Evolutionary conservation across 2,113 vertebrate species (phyloP), one percentile per base, ranked within the genome.

Genomic region (Paracanthobrama guichenoti): DNA sequence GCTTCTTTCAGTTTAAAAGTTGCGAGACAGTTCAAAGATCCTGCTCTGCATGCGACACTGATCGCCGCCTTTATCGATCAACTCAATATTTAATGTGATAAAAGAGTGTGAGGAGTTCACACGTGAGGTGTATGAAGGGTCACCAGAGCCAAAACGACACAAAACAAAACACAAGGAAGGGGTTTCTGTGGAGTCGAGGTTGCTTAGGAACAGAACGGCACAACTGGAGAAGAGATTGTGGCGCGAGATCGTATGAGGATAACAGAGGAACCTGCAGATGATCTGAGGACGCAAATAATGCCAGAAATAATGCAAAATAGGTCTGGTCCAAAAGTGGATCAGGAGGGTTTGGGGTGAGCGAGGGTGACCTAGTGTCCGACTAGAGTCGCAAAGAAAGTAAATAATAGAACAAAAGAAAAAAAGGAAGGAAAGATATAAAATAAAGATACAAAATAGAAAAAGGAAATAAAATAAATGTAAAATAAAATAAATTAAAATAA

Each of bases 181-280:
- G 31, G 55, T 74, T 46, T 39, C 75, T 75, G 53, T 75, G 46
- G 31, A 81, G 82, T 57, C 31, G 18, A 46, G 76, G 86, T 87
- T 88, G 88, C 86, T 87, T 83, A 83, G 88, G 76, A 81, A 88
- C 88, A 85, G 39, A 79, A 64, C 0, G 24, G 13, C 14, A n/a
- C 55, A 13, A 24, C 71, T 35, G 74, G 18, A 28, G 28, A 35
- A 76, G 59, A 80, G 67, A 72, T 78, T 74, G 59, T 35, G 35
- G 74, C 12, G 26, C 57, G 16, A 76, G 48, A 76, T 76, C 26
- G 35, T 22, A 10, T 55, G 48, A 76, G 55, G 50, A 76, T 28
- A 26, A 73, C 31, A 16, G 48, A 44, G 50, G 50, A 35, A 35
- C 31, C 31, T 35, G 31, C 31, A 35, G 31, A 3, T 35, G 31